Percentiles rank a stretch among this genome's conserved stretches.
Evolutionary conservation across 1,140 invertebrate genomes (phyloP).

Genomic region (Heliconius congener): DNA sequence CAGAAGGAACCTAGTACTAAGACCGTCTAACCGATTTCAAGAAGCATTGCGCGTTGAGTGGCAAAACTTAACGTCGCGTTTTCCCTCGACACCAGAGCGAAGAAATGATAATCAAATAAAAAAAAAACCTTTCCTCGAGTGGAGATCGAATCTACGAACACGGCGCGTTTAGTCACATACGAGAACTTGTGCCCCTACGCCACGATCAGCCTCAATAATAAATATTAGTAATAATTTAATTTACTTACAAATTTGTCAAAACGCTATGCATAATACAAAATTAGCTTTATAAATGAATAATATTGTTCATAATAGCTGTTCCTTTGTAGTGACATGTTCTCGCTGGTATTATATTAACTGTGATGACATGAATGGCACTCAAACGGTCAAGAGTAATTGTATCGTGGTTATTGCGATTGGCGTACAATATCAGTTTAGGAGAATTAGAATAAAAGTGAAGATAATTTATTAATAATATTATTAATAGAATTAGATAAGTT

Average conservation of each 20-base stretch:
- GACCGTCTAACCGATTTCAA: too few species aligned
- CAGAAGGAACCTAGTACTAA: too few species aligned
- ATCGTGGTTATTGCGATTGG: not conserved
- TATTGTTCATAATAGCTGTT: slow-evolving; percentile 4
- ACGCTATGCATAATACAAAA: slow-evolving; percentile 8
- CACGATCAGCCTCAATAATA: not conserved
- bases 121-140: too few species aligned
- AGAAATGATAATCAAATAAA: too few species aligned
- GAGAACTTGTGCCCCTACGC: too few species aligned
- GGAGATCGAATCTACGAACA: too few species aligned
- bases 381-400: slow-evolving; percentile 12
- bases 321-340: slow-evolving; percentile 7
- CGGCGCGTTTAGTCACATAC: too few species aligned
- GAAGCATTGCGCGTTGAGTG: too few species aligned
- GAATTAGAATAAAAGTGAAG: not conserved
- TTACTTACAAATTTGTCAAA: not conserved
- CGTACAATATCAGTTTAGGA: not conserved
- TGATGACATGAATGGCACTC: slow-evolving; percentile 3
- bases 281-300: slow-evolving; percentile 13
- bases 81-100: too few species aligned
- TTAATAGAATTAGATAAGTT: too few species aligned
- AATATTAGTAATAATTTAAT: not conserved
- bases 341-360: slow-evolving; percentile 7
- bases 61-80: too few species aligned
- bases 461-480: not conserved